Evolutionary conservation across 1,140 invertebrate genomes (phyloP).

Genomic region (Cyphomyrmex costatus): DNA sequence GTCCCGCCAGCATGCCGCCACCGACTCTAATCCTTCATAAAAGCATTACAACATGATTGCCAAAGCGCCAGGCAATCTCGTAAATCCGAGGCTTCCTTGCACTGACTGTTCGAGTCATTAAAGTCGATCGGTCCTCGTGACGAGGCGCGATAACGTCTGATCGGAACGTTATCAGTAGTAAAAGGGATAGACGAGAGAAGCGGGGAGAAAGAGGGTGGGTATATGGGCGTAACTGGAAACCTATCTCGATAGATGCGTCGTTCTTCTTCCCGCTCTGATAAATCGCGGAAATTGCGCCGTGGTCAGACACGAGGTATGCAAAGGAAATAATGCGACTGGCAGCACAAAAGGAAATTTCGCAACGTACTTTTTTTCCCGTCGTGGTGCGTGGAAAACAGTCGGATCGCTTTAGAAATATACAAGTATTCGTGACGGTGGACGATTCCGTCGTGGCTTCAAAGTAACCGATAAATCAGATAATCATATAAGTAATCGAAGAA

Average conservation of each 20-base stretch:
- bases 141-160: constrained; percentile 19
- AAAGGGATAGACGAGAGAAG: background rate
- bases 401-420: background rate
- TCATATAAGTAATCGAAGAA: background rate
- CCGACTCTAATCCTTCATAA: constrained; percentile 37
- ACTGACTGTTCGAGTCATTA: constrained; percentile 28
- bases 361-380: background rate
- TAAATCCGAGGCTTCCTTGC: background rate
- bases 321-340: background rate
- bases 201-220: background rate
- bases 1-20: background rate
- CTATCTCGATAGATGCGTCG: background rate
- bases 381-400: background rate
- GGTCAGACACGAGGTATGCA: constrained; percentile 1
- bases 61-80: constrained; percentile 17
- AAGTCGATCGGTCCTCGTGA: constrained; percentile 37
- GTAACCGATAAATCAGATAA: background rate
- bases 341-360: constrained; percentile 27
- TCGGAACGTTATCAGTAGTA: background rate
- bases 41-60: constrained; percentile 36
- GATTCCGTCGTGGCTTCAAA: background rate
- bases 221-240: constrained; percentile 22
- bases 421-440: background rate
- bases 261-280: constrained; percentile 30
- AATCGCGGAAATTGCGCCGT: constrained; percentile 48